Percentiles rank a stretch among this genome's conserved stretches.
Conservation (phyloP, 1,140 invertebrate genomes). For the Holotrichia oblita region DNA sequence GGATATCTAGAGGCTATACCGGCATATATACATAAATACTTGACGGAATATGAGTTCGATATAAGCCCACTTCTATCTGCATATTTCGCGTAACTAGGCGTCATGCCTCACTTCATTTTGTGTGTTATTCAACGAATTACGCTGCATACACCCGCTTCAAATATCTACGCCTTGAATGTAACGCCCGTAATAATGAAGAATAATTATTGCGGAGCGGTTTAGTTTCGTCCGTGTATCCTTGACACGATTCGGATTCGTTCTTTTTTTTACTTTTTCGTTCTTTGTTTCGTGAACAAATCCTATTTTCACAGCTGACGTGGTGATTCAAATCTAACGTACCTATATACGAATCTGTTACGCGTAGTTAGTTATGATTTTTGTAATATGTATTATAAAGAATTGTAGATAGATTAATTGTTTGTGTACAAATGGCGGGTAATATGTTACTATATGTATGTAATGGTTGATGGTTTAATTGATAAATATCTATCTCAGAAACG, state of each 20-base stretch:
- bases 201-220: background rate
- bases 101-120: conserved; percentile 11
- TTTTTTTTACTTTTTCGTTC: background rate
- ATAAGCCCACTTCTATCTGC: background rate
- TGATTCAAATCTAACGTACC: too few relatives aligned
- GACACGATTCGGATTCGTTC: background rate
- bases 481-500: too few relatives aligned
- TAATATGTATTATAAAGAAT: too few relatives aligned
- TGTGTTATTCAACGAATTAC: conserved; percentile 13
- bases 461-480: too few relatives aligned
- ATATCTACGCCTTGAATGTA: background rate
- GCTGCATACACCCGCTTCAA: background rate
- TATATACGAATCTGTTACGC: too few relatives aligned
- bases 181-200: background rate
- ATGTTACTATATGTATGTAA: too few relatives aligned
- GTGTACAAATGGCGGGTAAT: too few relatives aligned
- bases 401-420: too few relatives aligned
- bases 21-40: too few relatives aligned
- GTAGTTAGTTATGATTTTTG: too few relatives aligned
- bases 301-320: conserved; percentile 6
- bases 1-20: too few relatives aligned
- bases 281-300: conserved; percentile 7
- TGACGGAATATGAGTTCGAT: too few relatives aligned
- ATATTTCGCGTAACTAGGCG: background rate
- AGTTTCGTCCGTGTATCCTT: conserved; percentile 10